phyloP scores from a whole-genome alignment of 2,888 invertebrate species.

The Aricia artaxerxes region DNA sequence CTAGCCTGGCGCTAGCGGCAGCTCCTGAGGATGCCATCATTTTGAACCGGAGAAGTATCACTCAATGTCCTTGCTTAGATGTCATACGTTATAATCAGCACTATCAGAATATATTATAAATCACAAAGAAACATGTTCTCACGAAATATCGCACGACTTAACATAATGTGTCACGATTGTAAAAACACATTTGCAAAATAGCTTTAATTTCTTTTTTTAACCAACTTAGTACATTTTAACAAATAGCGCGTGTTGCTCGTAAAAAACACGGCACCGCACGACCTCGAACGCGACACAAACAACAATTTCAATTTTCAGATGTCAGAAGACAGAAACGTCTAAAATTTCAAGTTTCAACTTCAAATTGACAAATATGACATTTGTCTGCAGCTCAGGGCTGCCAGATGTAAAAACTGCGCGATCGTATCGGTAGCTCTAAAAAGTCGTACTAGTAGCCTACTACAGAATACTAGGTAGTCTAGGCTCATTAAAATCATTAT shows the following conservation, averaged over 20 bases:
- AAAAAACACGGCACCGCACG: constrained; percentile 25
- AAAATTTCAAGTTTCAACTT: not conserved
- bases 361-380: not conserved
- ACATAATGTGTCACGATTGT: constrained; percentile 8
- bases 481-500: too few relatives aligned
- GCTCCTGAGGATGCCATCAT: constrained; percentile 62
- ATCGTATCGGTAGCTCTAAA: too few relatives aligned
- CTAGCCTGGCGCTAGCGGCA: constrained; percentile 53
- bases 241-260: constrained; percentile 26
- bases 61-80: constrained; percentile 43
- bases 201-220: not conserved
- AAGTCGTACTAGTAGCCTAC: too few relatives aligned
- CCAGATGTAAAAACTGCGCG: too few relatives aligned
- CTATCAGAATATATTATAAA: constrained; percentile 41
- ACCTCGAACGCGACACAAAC: constrained; percentile 23
- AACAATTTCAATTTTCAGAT: not conserved
- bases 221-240: not conserved
- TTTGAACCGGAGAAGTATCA: constrained; percentile 36
- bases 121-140: constrained; percentile 37
- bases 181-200: not conserved
- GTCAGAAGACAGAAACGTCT: not conserved
- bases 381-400: too few relatives aligned
- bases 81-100: constrained; percentile 40
- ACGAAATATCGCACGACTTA: not conserved
- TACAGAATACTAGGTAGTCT: too few relatives aligned